Evolutionary conservation across 53 echinoderm and acorn worm genomes (phyloP), one percentile per base, ranked within the genome.

Genomic region (Pentamera pediparva): DNA sequence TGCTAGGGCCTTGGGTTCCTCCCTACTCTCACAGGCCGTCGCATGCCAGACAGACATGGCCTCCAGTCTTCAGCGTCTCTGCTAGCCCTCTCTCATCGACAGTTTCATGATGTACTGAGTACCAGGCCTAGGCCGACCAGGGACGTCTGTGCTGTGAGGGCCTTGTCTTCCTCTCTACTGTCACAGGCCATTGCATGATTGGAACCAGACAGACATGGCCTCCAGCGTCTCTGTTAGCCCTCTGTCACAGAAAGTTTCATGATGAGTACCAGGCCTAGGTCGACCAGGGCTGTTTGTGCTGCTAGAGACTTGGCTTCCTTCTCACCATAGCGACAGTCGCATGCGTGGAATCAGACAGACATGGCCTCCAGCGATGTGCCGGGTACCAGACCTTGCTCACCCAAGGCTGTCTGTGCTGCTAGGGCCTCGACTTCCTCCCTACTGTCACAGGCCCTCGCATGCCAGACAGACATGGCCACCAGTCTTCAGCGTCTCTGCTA

Each of bases 141-240:
- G 29, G 92, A 91, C 4, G 77, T 88, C 11, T 92, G 79, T 18
- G 98, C 98, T 7, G 92, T 92, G 56, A 84, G 75, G 43, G 98
- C 98, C 50, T 92, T 91, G 47, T 91, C 98, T 48, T 91, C 88
- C 37, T 98, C 92, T 79, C 92, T 98, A 76, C 92, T 98, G 32
- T 73, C 69, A 40, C 83, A 88, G 1, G 91, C 43, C 56, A 74
- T n/a, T n/a, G n/a, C n/a, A n/a, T n/a, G n/a, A n/a, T n/a, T n/a
- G n/a, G n/a, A n/a, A n/a, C n/a, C n/a, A n/a, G n/a, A n/a, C n/a
- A n/a, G n/a, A n/a, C n/a, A n/a, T n/a, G n/a, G n/a, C n/a, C 1
- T 45, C 47, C n/a, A 45, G 13, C 13, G 47, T 45, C n/a, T 45
- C 1, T 15, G 47, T 12, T 15, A 45, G n/a, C 47, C 47, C n/a